A percentile compares a stretch with the other conserved stretches of the same genome.
Evolutionary conservation across 2,113 vertebrate species (phyloP).

Genomic region (Spheniscus mendiculus): DNA sequence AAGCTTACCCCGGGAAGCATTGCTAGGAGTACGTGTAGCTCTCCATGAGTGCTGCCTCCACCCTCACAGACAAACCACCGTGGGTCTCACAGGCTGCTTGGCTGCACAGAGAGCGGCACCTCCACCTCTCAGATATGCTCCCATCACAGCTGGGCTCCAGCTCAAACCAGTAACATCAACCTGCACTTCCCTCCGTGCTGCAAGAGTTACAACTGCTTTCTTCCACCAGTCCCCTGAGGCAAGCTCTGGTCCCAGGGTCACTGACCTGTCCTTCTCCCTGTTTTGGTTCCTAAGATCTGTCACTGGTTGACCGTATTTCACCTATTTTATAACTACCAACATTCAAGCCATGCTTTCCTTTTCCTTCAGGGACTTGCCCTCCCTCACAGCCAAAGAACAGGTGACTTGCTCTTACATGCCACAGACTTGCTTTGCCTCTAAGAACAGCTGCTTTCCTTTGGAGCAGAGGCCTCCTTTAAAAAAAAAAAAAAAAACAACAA

Average conservation of each 20-base stretch:
- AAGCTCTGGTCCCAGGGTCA: not conserved
- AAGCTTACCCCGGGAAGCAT: not conserved
- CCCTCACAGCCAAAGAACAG: not conserved
- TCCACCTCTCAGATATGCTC: not conserved
- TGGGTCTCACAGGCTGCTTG: not conserved
- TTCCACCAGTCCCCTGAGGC: not conserved
- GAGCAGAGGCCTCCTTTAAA: not conserved
- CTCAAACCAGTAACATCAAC: not conserved
- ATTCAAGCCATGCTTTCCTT: not conserved
- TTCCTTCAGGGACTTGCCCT: not conserved
- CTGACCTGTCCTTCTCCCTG: not conserved
- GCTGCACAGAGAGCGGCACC: not conserved
- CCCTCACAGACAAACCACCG: not conserved
- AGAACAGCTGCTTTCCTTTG: not conserved
- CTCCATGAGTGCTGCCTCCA: not conserved
- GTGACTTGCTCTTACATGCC: constrained; percentile 10
- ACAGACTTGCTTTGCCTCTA: constrained; percentile 35
- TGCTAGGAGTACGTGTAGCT: not conserved
- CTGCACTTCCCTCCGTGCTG: not conserved
- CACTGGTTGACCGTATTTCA: not conserved
- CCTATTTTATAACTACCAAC: not conserved
- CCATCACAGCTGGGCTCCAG: not conserved
- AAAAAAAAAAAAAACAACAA: not conserved
- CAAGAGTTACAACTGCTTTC: not conserved
- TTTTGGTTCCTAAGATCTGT: not conserved